Conservation (phyloP, 2,888 invertebrate species). For the Cryptocephalus primarius region DNA sequence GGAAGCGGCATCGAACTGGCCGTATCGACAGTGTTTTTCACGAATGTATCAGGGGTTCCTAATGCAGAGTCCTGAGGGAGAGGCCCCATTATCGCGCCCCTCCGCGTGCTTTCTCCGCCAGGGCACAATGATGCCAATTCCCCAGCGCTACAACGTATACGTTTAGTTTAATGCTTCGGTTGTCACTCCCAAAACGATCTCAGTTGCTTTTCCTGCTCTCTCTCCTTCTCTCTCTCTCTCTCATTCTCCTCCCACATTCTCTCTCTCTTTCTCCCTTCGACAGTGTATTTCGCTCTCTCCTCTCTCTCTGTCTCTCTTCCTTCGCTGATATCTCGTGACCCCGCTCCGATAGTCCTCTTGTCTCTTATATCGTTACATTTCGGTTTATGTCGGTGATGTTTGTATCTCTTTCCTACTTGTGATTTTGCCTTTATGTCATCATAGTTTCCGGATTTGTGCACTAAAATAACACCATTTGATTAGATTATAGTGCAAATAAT, state of each 20-base stretch:
- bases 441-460: too few species aligned
- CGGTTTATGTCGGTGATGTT: too few species aligned
- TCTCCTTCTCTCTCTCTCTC: conserved; percentile 2
- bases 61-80: conserved; percentile 34
- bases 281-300: not conserved
- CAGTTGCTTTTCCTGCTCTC: conserved; percentile 5
- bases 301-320: too few species aligned
- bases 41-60: conserved; percentile 20
- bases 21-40: conserved; percentile 21
- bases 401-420: too few species aligned
- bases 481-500: too few species aligned
- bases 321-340: too few species aligned
- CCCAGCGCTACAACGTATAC: conserved; percentile 35
- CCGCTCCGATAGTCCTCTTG: too few species aligned
- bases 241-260: not conserved
- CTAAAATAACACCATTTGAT: too few species aligned
- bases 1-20: conserved; percentile 13
- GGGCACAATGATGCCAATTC: conserved; percentile 33
- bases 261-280: not conserved
- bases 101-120: conserved; percentile 22
- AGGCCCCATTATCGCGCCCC: conserved; percentile 38
- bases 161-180: conserved; percentile 36
- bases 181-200: conserved; percentile 29
- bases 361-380: too few species aligned
- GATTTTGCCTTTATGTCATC: too few species aligned